Conservation (phyloP, 2,113 vertebrate species). For the Lasiurus cinereus region DNA sequence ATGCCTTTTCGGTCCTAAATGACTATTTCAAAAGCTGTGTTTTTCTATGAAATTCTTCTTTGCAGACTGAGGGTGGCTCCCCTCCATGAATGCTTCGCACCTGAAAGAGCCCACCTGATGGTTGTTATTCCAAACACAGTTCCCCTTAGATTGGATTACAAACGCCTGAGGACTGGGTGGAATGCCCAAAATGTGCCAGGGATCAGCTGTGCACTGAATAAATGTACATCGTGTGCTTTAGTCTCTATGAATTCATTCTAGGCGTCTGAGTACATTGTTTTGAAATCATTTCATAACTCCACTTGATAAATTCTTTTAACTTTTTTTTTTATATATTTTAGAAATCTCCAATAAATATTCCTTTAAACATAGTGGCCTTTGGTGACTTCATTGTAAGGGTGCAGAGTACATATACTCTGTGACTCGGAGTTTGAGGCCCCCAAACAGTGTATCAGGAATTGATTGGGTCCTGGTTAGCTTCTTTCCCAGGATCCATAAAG, state of each 20-base stretch:
- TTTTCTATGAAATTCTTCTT: not conserved
- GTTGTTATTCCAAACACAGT: not conserved
- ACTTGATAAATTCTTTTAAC: not conserved
- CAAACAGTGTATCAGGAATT: not conserved
- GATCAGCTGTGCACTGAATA: not conserved
- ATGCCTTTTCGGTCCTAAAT: not conserved
- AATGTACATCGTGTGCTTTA: not conserved
- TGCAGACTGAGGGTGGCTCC: not conserved
- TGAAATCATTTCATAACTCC: not conserved
- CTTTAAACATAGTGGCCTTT: slow-evolving; percentile 15
- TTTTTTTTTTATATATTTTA: slow-evolving; percentile 7
- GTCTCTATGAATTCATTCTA: not conserved
- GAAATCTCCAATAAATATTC: not conserved
- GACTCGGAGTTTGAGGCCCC: not conserved
- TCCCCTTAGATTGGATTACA: not conserved
- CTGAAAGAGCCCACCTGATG: not conserved
- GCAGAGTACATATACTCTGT: not conserved
- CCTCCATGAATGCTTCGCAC: not conserved
- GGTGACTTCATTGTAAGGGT: not conserved
- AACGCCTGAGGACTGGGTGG: not conserved
- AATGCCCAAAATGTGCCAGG: not conserved
- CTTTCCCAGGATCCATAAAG: not conserved
- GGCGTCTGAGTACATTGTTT: not conserved
- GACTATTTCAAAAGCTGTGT: not conserved
- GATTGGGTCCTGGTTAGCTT: not conserved